Evolutionary conservation across 2,797 vertebrate species (phyloP), one percentile per base, ranked within the genome.

Genomic region (Pseudochirops corinnae): DNA sequence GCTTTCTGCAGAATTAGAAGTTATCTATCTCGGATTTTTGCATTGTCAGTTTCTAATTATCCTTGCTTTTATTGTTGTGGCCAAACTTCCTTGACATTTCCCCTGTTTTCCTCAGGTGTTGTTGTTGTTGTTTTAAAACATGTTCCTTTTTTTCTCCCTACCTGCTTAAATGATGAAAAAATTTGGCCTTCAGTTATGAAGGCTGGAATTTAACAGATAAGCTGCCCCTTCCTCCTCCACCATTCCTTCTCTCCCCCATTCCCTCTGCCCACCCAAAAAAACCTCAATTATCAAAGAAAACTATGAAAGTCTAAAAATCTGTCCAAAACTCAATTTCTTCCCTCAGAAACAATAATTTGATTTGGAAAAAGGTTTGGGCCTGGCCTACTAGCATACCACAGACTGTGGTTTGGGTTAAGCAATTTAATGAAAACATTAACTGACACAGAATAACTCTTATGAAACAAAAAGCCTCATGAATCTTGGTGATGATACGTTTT

Each of bases 281-380:
- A 58, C 56, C 56, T 14, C 2, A 53, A 16, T 57, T 12, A 4
- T 10, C 9, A 1, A 24, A 33, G 6, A 21, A 50, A 55, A 92
- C 52, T 33, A 91, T 46, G 21, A 91, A 93, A 94, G 26, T 1
- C 5, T n/a, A 74, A 55, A n/a, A 26, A 58, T 90, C 18, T 24
- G 13, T 29, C 31, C 24, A 50, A 87, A 94, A 60, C 3, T 16
- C 39, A 91, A 57, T 93, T 55, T 52, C 87, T 94, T 93, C 1
- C 46, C 39, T 95, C 26, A n/a, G 31, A 74, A 56, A 91, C 12
- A 93, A 93, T 92, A 95, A 94, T 97, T 67, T 39, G 58, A 74
- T 57, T 56, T 95, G 50, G 55, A 74, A 93, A 91, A 46, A 91
- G 53, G 33, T 14, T 5, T 10, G 16, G 14, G 4, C 33, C 62